Conservation (phyloP, 2,113 vertebrate species). For the Hyaena hyaena region DNA sequence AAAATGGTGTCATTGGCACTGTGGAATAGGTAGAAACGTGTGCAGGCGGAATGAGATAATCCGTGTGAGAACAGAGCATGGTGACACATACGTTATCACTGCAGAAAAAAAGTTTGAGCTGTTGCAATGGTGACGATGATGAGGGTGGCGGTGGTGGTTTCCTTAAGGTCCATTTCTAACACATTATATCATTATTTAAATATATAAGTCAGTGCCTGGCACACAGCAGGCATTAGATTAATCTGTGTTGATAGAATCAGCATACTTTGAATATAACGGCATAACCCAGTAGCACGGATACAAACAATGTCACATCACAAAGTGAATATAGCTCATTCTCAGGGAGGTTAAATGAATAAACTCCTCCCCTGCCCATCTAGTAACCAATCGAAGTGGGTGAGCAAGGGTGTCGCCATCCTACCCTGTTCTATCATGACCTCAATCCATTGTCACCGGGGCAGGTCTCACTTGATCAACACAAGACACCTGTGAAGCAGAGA, state of each 20-base stretch:
- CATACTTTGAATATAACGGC: neutral
- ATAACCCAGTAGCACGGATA: no score
- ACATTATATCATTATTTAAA: neutral
- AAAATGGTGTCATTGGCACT: neutral
- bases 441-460: neutral
- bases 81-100: neutral
- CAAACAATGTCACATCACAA: neutral
- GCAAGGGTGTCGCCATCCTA: fast-evolving
- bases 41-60: neutral
- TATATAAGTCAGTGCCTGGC: neutral
- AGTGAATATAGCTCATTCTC: neutral
- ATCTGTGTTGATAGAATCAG: neutral
- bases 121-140: neutral
- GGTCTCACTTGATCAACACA: neutral
- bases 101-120: neutral
- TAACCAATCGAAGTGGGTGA: neutral
- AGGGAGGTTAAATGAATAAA: neutral
- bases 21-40: neutral
- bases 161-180: neutral
- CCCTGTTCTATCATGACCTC: neutral
- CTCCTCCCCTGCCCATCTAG: no score
- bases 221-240: neutral
- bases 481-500: neutral
- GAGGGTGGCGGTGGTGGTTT: neutral
- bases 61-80: neutral